Percentiles rank a stretch among this genome's conserved stretches.
These are phyloP conservation scores for Scaptomyza graminum DNA, from an alignment of 1,140 invertebrate species.

Conservation along the genomic window DNA sequence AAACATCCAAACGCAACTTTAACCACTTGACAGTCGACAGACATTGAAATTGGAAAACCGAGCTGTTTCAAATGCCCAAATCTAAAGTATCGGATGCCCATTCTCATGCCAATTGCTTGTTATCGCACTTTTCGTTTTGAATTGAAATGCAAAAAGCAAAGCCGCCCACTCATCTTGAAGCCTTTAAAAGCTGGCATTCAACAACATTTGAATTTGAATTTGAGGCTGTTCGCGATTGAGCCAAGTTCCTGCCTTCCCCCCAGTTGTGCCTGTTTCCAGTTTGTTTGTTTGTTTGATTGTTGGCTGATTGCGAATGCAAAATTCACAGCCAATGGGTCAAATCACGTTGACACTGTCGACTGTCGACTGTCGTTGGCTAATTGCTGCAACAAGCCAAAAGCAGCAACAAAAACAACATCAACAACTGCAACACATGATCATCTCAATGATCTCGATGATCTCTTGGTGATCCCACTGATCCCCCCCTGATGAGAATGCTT, in stretches of 20 bases:
- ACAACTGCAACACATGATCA: slow-evolving; percentile 14
- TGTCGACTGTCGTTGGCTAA: slow-evolving; percentile 53
- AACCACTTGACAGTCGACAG: slow-evolving; percentile 1
- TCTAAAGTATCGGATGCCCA: not conserved
- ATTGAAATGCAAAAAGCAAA: slow-evolving; percentile 19
- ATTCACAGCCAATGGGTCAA: slow-evolving; percentile 57
- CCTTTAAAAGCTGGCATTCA: slow-evolving; percentile 1
- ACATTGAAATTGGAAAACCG: slow-evolving; percentile 12
- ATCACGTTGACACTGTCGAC: slow-evolving; percentile 60
- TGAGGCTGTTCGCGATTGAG: not conserved
- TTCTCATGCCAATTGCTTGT: slow-evolving; percentile 4
- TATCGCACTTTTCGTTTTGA: slow-evolving; percentile 2
- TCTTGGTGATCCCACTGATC: slow-evolving; percentile 20
- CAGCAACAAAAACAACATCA: slow-evolving; percentile 28
- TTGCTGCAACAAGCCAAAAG: slow-evolving; percentile 64
- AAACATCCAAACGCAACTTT: not conserved
- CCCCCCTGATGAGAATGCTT: too few relatives aligned
- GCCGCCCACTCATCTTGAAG: slow-evolving; percentile 3
- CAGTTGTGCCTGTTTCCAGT: slow-evolving; percentile 5
- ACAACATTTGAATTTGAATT: slow-evolving; percentile 24
- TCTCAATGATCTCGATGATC: slow-evolving; percentile 23
- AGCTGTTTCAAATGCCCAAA: not conserved
- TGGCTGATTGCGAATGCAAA: slow-evolving; percentile 69
- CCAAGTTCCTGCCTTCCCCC: slow-evolving; percentile 10
- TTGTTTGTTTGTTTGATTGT: slow-evolving; percentile 27